These are phyloP conservation scores for Erebia ligea DNA, from an alignment of 2,888 invertebrate species.

Conservation along the genomic window DNA sequence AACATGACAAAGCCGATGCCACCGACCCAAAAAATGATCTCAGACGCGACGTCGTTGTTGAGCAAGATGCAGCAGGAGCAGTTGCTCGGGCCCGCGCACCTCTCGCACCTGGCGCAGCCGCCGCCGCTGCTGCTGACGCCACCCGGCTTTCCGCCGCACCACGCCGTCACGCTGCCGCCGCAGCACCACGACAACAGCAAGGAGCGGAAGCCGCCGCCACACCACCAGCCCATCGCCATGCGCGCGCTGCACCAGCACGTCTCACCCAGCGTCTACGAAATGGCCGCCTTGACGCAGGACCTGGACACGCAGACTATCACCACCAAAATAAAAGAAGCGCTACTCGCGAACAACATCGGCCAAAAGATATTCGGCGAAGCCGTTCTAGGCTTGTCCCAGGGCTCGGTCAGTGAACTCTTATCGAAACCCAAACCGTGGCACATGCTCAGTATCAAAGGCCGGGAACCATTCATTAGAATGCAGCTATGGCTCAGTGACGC, in stretches of 20 bases:
- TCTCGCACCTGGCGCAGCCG: slow-evolving; percentile 79
- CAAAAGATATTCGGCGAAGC: slow-evolving; percentile 99
- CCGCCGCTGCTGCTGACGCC: slow-evolving; percentile 88
- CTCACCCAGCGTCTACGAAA: slow-evolving; percentile 98
- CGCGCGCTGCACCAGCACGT: slow-evolving; percentile 91
- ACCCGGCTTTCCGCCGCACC: slow-evolving; percentile 90
- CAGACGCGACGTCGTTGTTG: slow-evolving; percentile 85
- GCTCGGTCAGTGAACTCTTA: slow-evolving; percentile 97
- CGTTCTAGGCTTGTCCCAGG: slow-evolving; percentile 97
- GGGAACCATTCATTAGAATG: slow-evolving; percentile 98
- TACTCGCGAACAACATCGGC: slow-evolving; percentile 98
- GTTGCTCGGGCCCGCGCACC: slow-evolving; percentile 82
- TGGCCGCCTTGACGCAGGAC: slow-evolving; percentile 98
- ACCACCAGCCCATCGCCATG: slow-evolving; percentile 86
- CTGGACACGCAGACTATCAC: slow-evolving; percentile 98
- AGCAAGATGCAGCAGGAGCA: slow-evolving; percentile 89
- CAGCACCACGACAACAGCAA: slow-evolving; percentile 82
- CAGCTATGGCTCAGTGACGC: slow-evolving; percentile 98
- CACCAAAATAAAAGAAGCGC: slow-evolving; percentile 97
- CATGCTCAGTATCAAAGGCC: slow-evolving; percentile 98
- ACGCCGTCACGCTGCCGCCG: slow-evolving; percentile 86
- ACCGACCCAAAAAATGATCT: slow-evolving; percentile 90
- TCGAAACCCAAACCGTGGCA: slow-evolving; percentile 99
- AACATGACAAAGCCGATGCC: slow-evolving; percentile 90
- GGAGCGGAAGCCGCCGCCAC: slow-evolving; percentile 83